Base-by-base conservation (phyloP, 2,888 invertebrate species). In the Cephus nigrinus region DNA sequence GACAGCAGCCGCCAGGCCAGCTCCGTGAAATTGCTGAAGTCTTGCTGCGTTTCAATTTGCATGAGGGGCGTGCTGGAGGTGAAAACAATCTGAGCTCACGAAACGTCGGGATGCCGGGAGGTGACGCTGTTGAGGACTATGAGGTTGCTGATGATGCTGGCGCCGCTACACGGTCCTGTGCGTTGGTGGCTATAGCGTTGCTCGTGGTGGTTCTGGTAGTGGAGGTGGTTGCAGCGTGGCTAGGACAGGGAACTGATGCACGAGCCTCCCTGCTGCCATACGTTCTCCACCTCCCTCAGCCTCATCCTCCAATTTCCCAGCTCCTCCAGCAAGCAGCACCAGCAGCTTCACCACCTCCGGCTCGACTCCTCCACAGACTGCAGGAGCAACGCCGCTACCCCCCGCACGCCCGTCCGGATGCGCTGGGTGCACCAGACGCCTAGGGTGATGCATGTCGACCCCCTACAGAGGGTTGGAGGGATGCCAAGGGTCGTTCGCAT, bases 381-480 rank as follows among this genome's bases (percentile, higher is more conserved):
- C 75, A 68, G 74, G 68, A 33, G 68, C 12, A 74, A 78, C 76
- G 77, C 76, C 77, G 74, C 36, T 32, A 30, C 76, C 77, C 73
- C 77, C 81, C 79, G 77, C 78, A 75, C 74, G 15, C 77, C 68
- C 84, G 85, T 84, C 85, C 88, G 82, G 86, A 85, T 82, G 85
- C 87, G 83, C 86, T 89, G 84, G 88, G 86, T 82, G 88, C 88
- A 82, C 85, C 89, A 80, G 87, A 89, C 87, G 86, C 86, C 79
- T 86, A 82, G 83, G 83, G 80, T 87, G 90, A 85, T 87, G 87
- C 87, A 88, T 86, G 86, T 86, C 84, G 35, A 31, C 71, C 75
- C 69, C 77, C 80, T 79, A 71, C 68, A 68, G 81, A 76, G 80
- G 81, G 72, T 81, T 88, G 88, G 88, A 88, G 83, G 81, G 74